phyloP scores from a whole-genome alignment of 37 sponge, comb jelly and placozoan species.

The Halichondria panicea region DNA sequence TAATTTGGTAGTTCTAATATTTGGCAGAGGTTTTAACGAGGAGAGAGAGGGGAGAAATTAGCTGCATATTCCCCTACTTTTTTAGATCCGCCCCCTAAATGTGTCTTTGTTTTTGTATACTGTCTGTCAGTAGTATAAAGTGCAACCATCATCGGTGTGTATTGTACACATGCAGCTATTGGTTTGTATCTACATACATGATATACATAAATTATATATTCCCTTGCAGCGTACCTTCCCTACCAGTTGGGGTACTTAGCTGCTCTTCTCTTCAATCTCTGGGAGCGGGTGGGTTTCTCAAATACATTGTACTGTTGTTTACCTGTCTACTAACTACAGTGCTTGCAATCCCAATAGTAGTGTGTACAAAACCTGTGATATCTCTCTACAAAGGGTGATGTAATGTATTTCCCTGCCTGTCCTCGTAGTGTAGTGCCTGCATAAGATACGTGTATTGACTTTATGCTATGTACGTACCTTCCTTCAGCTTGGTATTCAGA shows the following conservation, averaged over 20 bases:
- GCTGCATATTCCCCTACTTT: background rate
- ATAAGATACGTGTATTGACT: background rate
- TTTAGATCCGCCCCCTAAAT: no score
- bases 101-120: background rate
- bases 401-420: background rate
- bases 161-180: no score
- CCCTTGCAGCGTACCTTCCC: constrained; percentile 63
- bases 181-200: no score
- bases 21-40: no score
- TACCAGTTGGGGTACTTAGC: constrained; percentile 56
- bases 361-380: no score
- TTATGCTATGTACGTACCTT: background rate
- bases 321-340: no score
- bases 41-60: no score
- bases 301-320: background rate
- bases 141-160: no score
- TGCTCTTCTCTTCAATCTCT: constrained; percentile 28
- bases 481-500: constrained; percentile 32
- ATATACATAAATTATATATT: no score
- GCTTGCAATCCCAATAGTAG: no score
- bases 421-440: background rate
- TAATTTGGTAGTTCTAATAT: no score
- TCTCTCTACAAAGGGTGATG: background rate
- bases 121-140: no score
- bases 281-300: constrained; percentile 46